Evolutionary conservation across 1,140 invertebrate species (phyloP), one percentile per base, ranked within the genome.

Genomic region (Sesamia nonagrioides): DNA sequence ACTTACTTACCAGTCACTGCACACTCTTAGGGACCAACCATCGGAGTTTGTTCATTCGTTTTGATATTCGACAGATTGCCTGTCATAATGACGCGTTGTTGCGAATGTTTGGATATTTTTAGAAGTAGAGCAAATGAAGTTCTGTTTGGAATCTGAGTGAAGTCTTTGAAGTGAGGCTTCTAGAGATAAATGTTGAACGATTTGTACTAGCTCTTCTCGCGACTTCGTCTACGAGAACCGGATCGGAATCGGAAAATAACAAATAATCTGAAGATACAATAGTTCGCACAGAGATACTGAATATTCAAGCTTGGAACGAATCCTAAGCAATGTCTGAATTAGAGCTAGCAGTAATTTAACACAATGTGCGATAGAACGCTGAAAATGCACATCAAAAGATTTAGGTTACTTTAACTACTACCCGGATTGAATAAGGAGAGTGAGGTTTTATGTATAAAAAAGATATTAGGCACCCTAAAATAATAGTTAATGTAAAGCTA

Each of bases 41-140:
- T 72, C 54, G 11, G 15, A 68, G 0, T 54, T n/a, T 6, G 56
- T 61, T 77, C 52, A 77, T 54, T 50, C 73, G 66, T 80, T 78
- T 79, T 82, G 79, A 86, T 86, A 66, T 84, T 86, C 60, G 56
- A 68, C 80, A 82, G 83, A 80, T 78, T 81, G 69, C 72, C 78
- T 54, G 48, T 82, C 63, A 58, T 80, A 77, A 80, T 81, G 80
- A 74, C 66, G 83, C 60, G 82, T 80, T 73, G 68, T 81, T 81
- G 83, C 71, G 74, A 87, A 85, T 83, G 73, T 75, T 84, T 75
- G 58, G 78, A 81, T 89, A 88, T 88, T 87, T 86, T 84, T 77
- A 81, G 81, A 87, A 85, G 78, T 87, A 85, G 86, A 82, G 18
- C 84, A 81, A 85, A 78, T 71, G 75, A 76, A 82, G 80, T 84